Percentiles rank a stretch among this genome's conserved stretches.
phyloP scores from a whole-genome alignment of 2,113 vertebrate genomes.

The Todiramphus saurophagus region DNA sequence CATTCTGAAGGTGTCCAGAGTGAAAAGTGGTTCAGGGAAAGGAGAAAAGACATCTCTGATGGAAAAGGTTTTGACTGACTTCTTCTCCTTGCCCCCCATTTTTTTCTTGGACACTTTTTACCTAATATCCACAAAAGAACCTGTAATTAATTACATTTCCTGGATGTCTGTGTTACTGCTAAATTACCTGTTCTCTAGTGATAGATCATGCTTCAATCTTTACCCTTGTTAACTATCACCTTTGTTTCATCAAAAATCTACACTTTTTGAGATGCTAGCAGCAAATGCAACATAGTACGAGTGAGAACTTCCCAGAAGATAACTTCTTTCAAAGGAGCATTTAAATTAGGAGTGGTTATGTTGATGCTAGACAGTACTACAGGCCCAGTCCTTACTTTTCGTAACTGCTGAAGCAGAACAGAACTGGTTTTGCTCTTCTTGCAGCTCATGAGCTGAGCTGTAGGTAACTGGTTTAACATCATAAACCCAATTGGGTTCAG shows the following conservation, averaged over 20 bases:
- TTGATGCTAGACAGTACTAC: background rate
- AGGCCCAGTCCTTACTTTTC: background rate
- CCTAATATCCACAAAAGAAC: background rate
- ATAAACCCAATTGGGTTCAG: background rate
- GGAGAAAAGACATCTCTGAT: background rate
- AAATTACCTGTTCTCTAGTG: background rate
- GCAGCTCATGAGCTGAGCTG: background rate
- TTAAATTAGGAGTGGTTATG: background rate
- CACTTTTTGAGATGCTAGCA: background rate
- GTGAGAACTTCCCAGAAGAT: background rate
- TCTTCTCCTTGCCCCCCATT: fast-evolving
- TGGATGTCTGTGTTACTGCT: background rate
- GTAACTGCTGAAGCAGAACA: background rate
- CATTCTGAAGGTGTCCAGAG: background rate
- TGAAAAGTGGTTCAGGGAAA: background rate
- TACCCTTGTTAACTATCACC: background rate
- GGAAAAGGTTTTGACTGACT: background rate
- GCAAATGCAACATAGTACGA: background rate
- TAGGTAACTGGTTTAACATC: background rate
- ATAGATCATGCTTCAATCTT: background rate
- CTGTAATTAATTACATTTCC: background rate
- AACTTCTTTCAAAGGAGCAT: background rate
- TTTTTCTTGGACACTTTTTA: background rate
- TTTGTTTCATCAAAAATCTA: background rate
- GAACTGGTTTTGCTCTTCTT: background rate